These are phyloP conservation scores for Rhagophthalmus giganteus DNA, from an alignment of 2,888 invertebrate species.

Conservation along the genomic window DNA sequence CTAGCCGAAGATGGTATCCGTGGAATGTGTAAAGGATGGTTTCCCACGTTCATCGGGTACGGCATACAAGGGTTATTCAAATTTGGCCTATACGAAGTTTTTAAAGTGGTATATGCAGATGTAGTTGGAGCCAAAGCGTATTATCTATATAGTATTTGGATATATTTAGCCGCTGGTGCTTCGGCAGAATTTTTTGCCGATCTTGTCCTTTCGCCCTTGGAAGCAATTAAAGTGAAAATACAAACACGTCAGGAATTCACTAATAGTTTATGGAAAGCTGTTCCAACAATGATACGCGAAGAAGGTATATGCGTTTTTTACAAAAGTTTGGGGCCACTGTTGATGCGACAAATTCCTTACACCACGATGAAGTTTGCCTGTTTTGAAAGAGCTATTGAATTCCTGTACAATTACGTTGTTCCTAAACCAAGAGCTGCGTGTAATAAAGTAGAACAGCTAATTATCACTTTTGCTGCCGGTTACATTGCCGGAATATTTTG, in stretches of 20 bases:
- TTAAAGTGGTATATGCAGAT: conserved; percentile 67
- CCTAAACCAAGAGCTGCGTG: conserved; percentile 93
- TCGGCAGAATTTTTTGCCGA: conserved; percentile 99
- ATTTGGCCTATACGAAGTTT: conserved; percentile 95
- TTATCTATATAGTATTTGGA: conserved; percentile 82
- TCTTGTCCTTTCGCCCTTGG: conserved; percentile 94
- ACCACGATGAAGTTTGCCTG: conserved; percentile 99
- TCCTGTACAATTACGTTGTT: conserved; percentile 85
- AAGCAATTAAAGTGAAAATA: conserved; percentile 91
- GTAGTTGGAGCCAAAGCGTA: conserved; percentile 90
- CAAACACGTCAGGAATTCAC: conserved; percentile 96
- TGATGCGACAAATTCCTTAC: conserved; percentile 99
- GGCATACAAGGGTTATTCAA: conserved; percentile 95
- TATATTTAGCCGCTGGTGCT: conserved; percentile 93
- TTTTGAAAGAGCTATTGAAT: conserved; percentile 95
- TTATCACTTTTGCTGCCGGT: conserved; percentile 94
- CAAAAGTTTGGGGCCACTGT: conserved; percentile 93
- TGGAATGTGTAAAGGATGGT: conserved; percentile 94
- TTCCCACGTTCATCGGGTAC: conserved; percentile 96
- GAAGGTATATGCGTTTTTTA: conserved; percentile 93
- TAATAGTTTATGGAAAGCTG: conserved; percentile 82
- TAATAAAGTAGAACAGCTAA: conserved; percentile 88
- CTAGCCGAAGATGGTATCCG: conserved; percentile 83
- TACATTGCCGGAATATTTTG: conserved; percentile 99
- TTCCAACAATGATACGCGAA: conserved; percentile 84